A percentile compares a stretch with the other conserved stretches of the same genome.
These are phyloP conservation scores for Neotragus pygmaeus DNA, from an alignment of 2,113 vertebrate genomes.

Conservation along the genomic window DNA sequence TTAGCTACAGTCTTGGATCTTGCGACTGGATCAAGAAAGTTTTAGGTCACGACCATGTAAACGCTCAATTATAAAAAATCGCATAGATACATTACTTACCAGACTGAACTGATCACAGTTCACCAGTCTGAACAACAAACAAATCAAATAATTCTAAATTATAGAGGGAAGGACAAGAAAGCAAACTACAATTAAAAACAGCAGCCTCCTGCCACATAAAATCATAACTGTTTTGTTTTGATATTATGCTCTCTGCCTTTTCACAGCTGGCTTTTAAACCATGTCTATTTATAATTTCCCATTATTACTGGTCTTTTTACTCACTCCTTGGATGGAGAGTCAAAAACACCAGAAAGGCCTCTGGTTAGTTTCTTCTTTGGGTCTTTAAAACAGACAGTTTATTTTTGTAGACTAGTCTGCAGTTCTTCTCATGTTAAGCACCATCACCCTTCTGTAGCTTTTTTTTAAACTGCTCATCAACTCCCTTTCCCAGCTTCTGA, in stretches of 20 bases:
- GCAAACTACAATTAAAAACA: neutral
- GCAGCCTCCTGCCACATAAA: neutral
- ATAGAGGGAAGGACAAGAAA: slow-evolving; percentile 6
- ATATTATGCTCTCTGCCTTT: neutral
- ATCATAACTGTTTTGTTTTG: neutral
- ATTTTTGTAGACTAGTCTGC: neutral
- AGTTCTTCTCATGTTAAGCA: neutral
- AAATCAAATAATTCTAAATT: neutral
- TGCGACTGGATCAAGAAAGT: neutral
- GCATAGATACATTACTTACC: neutral
- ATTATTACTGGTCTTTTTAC: neutral
- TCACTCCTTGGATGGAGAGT: neutral
- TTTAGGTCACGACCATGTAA: neutral
- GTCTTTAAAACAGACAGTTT: slow-evolving; percentile 26
- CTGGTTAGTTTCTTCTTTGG: slow-evolving; percentile 28
- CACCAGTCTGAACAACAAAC: neutral
- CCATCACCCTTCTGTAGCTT: neutral
- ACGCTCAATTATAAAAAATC: neutral
- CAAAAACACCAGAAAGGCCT: neutral
- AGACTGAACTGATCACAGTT: neutral
- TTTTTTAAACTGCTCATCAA: neutral
- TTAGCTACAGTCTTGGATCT: neutral
- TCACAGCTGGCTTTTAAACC: neutral
- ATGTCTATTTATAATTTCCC: neutral
- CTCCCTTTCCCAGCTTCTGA: neutral